A percentile compares a stretch with the other conserved stretches of the same genome.
These are phyloP conservation scores for Vesta saturnalis DNA, from an alignment of 2,888 invertebrate species.

Conservation along the genomic window DNA sequence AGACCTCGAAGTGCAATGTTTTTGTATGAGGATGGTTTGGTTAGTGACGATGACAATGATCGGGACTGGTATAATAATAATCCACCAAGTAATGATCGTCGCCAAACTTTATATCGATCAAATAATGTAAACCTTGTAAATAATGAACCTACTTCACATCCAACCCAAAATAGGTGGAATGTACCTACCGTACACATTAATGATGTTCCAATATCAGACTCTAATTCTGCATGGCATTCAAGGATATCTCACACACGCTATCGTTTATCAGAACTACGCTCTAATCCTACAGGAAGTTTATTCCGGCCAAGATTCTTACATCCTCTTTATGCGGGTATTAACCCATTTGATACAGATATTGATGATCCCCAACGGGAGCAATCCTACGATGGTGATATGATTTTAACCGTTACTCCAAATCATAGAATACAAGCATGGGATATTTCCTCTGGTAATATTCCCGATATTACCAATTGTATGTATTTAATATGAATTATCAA, in stretches of 20 bases:
- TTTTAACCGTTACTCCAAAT: constrained; percentile 71
- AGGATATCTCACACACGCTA: constrained; percentile 46
- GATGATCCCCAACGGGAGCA: constrained; percentile 59
- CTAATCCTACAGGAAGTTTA: constrained; percentile 48
- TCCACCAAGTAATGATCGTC: constrained; percentile 17
- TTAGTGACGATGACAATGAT: constrained; percentile 44
- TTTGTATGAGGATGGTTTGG: constrained; percentile 38
- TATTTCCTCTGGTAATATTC: constrained; percentile 75
- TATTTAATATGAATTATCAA: no score
- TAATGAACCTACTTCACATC: constrained; percentile 32
- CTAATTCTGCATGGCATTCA: constrained; percentile 44
- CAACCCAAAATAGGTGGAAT: constrained; percentile 33
- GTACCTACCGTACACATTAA: constrained; percentile 72
- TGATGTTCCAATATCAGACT: constrained; percentile 65
- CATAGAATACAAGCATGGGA: constrained; percentile 89
- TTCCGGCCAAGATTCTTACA: constrained; percentile 60
- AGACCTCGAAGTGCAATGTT: constrained; percentile 3
- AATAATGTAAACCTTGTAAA: constrained; percentile 43
- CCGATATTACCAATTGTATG: constrained; percentile 79
- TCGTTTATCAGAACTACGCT: constrained; percentile 53
- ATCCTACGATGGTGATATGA: constrained; percentile 59
- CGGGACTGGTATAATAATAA: constrained; percentile 37
- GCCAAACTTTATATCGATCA: constrained; percentile 40
- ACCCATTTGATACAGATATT: constrained; percentile 59
- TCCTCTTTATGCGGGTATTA: constrained; percentile 64